Evolutionary conservation across 1,140 invertebrate species (phyloP), one percentile per base, ranked within the genome.

Genomic region (Orussus abietinus): DNA sequence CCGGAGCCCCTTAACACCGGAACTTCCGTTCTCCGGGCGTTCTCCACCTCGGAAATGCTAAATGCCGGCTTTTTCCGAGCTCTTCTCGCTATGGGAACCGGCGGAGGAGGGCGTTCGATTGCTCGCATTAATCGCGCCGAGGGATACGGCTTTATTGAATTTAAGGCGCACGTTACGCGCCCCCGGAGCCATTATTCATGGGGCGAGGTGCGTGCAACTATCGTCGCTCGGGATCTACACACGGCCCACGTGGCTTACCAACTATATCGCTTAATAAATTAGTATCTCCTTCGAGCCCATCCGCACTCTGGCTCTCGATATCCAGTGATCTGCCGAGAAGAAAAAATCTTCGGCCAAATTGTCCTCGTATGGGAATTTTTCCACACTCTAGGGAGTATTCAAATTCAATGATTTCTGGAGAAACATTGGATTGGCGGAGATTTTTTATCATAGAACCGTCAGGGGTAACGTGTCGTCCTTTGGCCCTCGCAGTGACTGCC

Each of bases 91-190:
- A 19, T 15, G 9, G 34, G 9, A 19, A 12, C 5, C 10, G 10
- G 31, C 31, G 11, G 31, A n/a, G 9, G 31, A 9, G 31, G 5
- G n/a, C n/a, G 22, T 25, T 25, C 22, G 6, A 25, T 25, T 25
- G n/a, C 6, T n/a, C n/a, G n/a, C 22, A n/a, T 25, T 25, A 25
- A n/a, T n/a, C 6, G 22, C 22, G n/a, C n/a, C n/a, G n/a, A n/a
- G n/a, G n/a, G n/a, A n/a, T n/a, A 57, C 59, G 59, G 61, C 58
- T 66, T 66, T 57, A 67, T 67, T 67, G 57, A 68, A 68, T 65
- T 66, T 60, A 53, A 53, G 42, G 38, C 35, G 34, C 33, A 50
- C 46, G 37, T n/a, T n/a, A n/a, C 32, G 38, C 33, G 35, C 47
- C 31, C 46, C 45, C 51, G 46, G 49, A 55, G 53, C 46, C 41